A percentile compares a stretch with the other conserved stretches of the same genome.
These are phyloP conservation scores for Coilia nasus DNA, from an alignment of 2,797 vertebrate species.

Conservation along the genomic window DNA sequence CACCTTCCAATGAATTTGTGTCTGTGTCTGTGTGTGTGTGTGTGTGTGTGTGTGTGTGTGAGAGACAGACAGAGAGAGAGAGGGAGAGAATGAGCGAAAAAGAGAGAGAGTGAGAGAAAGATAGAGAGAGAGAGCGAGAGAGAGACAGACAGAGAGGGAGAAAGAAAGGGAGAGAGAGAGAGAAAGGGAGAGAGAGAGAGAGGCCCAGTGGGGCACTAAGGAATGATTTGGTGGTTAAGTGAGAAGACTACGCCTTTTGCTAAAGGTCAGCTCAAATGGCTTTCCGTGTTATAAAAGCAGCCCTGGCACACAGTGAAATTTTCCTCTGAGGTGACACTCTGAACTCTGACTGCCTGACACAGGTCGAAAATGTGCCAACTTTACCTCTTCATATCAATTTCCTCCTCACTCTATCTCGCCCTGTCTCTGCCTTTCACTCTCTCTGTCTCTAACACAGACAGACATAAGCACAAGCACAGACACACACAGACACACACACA, in stretches of 20 bases:
- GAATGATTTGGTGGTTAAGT: neutral
- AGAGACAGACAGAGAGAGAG: neutral
- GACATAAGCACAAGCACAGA: neutral
- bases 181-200: neutral
- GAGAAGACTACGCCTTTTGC: constrained; percentile 3
- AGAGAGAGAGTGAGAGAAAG: neutral
- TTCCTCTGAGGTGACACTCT: neutral
- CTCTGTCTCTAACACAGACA: neutral
- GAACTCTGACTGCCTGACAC: neutral
- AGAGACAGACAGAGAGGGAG: neutral
- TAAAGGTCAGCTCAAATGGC: constrained; percentile 13
- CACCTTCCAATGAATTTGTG: too few relatives aligned
- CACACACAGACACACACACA: constrained; percentile 7
- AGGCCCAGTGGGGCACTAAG: neutral
- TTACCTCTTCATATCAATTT: neutral
- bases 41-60: neutral
- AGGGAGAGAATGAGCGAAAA: neutral
- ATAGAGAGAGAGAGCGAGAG: neutral
- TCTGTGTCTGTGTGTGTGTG: too few relatives aligned
- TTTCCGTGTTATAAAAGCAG: neutral
- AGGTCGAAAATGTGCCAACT: neutral
- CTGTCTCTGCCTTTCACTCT: neutral
- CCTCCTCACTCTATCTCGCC: neutral
- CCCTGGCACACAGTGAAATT: neutral
- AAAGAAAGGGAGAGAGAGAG: neutral